Base-by-base conservation (phyloP, 2,113 vertebrate species). In the Dascyllus trimaculatus region DNA sequence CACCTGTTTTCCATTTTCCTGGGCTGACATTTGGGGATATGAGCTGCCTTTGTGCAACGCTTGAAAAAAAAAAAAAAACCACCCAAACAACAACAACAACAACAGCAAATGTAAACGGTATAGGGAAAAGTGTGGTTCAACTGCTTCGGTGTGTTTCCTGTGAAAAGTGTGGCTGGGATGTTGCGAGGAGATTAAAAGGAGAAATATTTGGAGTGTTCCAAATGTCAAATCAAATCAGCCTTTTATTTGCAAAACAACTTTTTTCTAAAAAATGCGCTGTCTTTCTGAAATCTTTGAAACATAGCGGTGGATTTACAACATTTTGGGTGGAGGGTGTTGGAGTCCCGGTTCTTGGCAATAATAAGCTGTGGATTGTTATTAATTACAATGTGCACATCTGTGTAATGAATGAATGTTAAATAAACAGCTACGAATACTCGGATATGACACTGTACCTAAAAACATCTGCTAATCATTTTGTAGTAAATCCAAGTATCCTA, bases 1-100 rank as follows among this genome's bases (percentile, higher is more conserved):
- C 92, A 87, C 88, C 89, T 91, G 86, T 84, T 91, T 88, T 84
- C 81, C 52, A 72, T 90, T 92, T 90, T 85, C 75, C 64, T 26
- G 46, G 52, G 25, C 59, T 88, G 86, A 88, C 84, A 88, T 90
- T 79, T 85, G 85, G 83, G 71, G 58, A 75, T 78, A 62, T 74
- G 75, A 81, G 81, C 65, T 77, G 35, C 38, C 45, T 81, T 67
- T 65, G 49, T 69, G 70, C 66, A 81, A 82, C 54, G 57, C 64
- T 70, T 57, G 3, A 35, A 5, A 43, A 67, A 60, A 56, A 25
- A 45, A 67, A 54, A 72, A 82, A 38, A 59, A 51, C 5, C 43
- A 67, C 40, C n/a, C n/a, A 2, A 29, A 35, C 1, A 35, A 35
- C 32, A 35, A 35, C 32, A 9, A 35, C 32, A 35, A 35, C 32